A percentile compares a stretch with the other conserved stretches of the same genome.
Conservation (phyloP, 2,888 invertebrate species). For the Polydrusus pterygomalis region DNA sequence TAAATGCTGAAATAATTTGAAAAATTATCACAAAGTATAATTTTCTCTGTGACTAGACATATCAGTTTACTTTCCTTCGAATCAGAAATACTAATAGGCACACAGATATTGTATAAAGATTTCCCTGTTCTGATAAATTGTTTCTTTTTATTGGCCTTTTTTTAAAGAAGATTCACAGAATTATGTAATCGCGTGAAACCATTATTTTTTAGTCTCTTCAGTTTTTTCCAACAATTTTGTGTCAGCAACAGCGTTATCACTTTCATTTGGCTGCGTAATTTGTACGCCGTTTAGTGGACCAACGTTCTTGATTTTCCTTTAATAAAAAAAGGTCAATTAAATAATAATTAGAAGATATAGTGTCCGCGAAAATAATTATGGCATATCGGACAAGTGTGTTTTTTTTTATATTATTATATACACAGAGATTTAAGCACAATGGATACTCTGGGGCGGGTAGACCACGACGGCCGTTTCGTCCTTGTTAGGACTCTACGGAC, state of each 20-base stretch:
- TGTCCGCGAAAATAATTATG: no score
- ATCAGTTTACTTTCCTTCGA: neutral
- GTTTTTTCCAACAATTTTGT: slow-evolving; percentile 11
- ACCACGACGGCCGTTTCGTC: no score
- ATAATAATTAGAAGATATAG: no score
- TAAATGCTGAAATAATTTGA: neutral
- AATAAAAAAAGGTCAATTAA: no score
- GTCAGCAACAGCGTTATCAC: neutral
- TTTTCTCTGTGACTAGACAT: neutral
- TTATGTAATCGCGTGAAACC: neutral
- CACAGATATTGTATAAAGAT: neutral
- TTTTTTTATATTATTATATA: no score
- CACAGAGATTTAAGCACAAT: no score
- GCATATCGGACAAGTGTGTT: no score
- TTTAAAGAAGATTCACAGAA: neutral
- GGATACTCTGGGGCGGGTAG: no score
- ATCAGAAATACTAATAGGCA: slow-evolving; percentile 11
- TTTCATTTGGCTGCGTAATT: slow-evolving; percentile 16
- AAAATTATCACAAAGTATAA: neutral
- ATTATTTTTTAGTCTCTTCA: slow-evolving; percentile 8
- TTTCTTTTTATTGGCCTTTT: neutral
- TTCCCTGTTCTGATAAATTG: neutral
- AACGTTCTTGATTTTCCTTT: slow-evolving; percentile 6
- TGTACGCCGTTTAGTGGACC: slow-evolving; percentile 12
- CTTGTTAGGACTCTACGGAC: no score